Base-by-base conservation (phyloP, 2,797 vertebrate species). In the Pseudochromis fuscus region DNA sequence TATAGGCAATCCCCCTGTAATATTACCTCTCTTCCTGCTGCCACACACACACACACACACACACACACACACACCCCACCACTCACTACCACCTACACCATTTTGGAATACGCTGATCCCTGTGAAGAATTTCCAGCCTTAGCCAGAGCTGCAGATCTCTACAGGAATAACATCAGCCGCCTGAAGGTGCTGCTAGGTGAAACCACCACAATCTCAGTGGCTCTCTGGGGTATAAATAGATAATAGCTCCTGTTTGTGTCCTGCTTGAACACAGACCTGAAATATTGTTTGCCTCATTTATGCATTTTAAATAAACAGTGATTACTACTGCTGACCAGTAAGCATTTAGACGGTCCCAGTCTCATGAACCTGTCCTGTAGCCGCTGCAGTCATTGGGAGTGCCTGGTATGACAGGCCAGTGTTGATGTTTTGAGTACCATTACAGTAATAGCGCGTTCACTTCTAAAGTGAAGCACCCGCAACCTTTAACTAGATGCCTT, bases 51-150 rank as follows among this genome's bases (percentile, higher is more conserved):
- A 69, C 51, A 53, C 30, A 62, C 21, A 72, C 27, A 52, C 42
- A 35, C 33, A 62, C 49, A 51, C 46, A 64, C 28, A 58, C 67
- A 55, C 33, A 66, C 48, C 30, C 51, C 49, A 56, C 21, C 21
- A 42, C 38, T 45, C 55, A 15, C 53, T 21, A 23, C 30, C 44
- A 51, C 45, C 13, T 30, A 53, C 45, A 62, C 48, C 62, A 61
- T 68, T 71, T 78, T 72, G 57, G 68, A 69, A 86, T 78, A 87
- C 77, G 62, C 72, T 83, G 87, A 92, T 91, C 75, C 65, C 59
- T 81, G 70, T 62, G 51, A 76, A 77, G 85, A 80, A 79, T 88
- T 80, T 87, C 73, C 64, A 69, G 61, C 49, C 63, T 58, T 72
- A 76, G 69, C 73, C 77, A 40, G 77, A 70, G 78, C 67, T 58